These are phyloP conservation scores for Drosophila testacea DNA, from an alignment of 2,888 invertebrate genomes.

Conservation along the genomic window DNA sequence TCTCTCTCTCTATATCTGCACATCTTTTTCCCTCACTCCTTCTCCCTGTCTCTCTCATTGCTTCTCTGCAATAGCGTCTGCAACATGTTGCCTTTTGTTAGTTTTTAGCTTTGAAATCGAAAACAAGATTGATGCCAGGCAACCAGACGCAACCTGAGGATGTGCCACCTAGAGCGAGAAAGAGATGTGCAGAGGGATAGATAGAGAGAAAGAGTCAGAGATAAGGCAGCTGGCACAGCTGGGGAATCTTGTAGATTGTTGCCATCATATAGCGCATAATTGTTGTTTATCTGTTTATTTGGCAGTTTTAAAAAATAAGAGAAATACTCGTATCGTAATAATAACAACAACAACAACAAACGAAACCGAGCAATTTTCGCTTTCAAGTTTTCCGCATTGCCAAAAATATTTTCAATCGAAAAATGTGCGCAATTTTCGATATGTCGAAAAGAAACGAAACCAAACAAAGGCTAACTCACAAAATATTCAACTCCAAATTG, in stretches of 20 bases:
- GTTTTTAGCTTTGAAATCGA: conserved; percentile 67
- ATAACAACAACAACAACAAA: conserved; percentile 22
- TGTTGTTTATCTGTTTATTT: conserved; percentile 70
- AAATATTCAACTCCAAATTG: conserved; percentile 21
- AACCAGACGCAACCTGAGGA: conserved; percentile 41
- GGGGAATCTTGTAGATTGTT: conserved; percentile 49
- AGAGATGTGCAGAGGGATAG: not conserved
- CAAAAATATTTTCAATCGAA: conserved; percentile 37
- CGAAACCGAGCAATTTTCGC: conserved; percentile 53
- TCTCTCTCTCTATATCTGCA: conserved; percentile 8
- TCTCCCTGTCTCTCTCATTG: not conserved
- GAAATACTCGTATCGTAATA: conserved; percentile 24
- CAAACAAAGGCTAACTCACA: conserved; percentile 5
- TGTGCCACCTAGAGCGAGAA: conserved; percentile 10
- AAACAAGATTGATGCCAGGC: conserved; percentile 72
- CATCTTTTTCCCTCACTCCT: conserved; percentile 13
- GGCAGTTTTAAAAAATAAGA: conserved; percentile 41
- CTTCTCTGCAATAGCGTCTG: conserved; percentile 25
- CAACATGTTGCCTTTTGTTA: conserved; percentile 63
- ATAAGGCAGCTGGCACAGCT: conserved; percentile 54
- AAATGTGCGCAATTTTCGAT: conserved; percentile 18
- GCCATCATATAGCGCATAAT: conserved; percentile 52
- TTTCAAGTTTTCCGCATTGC: conserved; percentile 70
- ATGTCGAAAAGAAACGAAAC: not conserved
- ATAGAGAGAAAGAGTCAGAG: not conserved